Percentiles rank a stretch among this genome's conserved stretches.
Evolutionary conservation across 1,140 invertebrate species (phyloP).

Genomic region (Procambarus clarkii): DNA sequence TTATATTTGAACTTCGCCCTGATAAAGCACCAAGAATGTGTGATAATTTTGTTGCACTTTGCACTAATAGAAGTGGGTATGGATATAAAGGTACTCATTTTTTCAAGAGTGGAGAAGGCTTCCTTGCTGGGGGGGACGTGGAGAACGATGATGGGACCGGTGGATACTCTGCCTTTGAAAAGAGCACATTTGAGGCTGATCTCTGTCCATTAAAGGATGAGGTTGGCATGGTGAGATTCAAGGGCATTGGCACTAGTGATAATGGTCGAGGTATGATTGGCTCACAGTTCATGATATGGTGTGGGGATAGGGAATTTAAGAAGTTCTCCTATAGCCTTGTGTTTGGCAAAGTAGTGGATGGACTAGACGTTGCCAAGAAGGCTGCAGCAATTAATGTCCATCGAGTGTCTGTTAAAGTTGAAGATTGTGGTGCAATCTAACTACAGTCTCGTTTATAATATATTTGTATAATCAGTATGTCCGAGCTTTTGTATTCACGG

Average conservation of each 20-base stretch:
- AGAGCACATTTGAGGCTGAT: constrained; percentile 69
- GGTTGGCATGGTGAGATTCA: constrained; percentile 71
- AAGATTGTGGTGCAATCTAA: constrained; percentile 68
- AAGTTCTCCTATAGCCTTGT: constrained; percentile 72
- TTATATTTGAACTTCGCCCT: constrained; percentile 70
- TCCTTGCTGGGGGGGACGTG: constrained; percentile 71
- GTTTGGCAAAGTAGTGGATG: constrained; percentile 71
- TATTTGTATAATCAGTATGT: constrained; percentile 30
- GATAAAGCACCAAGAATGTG: constrained; percentile 72
- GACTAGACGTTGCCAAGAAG: constrained; percentile 69
- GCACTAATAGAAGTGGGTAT: constrained; percentile 69
- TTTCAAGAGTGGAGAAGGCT: constrained; percentile 71
- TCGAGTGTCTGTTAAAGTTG: constrained; percentile 62
- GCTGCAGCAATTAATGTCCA: constrained; percentile 69
- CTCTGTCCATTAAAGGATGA: constrained; percentile 72
- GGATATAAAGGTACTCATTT: constrained; percentile 72
- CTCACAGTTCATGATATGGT: constrained; percentile 72
- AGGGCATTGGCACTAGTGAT: constrained; percentile 71
- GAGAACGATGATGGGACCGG: constrained; percentile 71
- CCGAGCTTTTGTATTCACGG: constrained; percentile 16
- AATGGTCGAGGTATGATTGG: constrained; percentile 71
- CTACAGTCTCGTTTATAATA: constrained; percentile 17
- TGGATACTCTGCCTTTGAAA: constrained; percentile 64
- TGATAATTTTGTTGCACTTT: constrained; percentile 70
- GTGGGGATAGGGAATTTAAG: constrained; percentile 70